A percentile compares a stretch with the other conserved stretches of the same genome.
These are phyloP conservation scores for Anseranas semipalmata DNA, from an alignment of 2,113 vertebrate genomes.

Conservation along the genomic window DNA sequence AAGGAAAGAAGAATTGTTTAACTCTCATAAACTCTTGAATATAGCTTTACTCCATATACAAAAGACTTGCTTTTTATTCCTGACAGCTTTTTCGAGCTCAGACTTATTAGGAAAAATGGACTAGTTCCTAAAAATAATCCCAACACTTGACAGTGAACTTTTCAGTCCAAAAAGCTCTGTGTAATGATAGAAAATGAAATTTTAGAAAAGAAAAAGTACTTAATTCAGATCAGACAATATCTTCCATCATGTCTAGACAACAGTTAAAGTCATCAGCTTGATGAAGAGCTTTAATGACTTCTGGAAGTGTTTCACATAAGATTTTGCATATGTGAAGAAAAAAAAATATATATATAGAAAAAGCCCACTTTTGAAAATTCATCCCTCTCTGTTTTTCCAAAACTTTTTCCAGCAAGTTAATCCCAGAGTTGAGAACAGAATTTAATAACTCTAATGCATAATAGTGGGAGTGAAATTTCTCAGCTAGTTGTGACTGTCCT, in stretches of 20 bases:
- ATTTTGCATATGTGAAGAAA: neutral
- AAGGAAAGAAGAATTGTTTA: neutral
- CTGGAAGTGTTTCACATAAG: neutral
- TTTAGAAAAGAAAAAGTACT: neutral
- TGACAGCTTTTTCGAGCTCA: neutral
- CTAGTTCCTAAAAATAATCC: neutral
- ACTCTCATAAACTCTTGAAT: neutral
- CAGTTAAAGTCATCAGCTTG: neutral
- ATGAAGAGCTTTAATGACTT: neutral
- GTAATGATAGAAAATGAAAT: neutral
- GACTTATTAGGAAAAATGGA: neutral
- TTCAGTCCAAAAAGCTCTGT: neutral
- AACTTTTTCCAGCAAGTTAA: neutral
- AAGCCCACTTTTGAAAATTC: neutral
- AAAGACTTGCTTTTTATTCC: neutral
- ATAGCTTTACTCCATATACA: rapidly evolving
- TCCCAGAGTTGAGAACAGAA: neutral
- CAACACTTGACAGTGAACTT: neutral
- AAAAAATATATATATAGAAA: neutral
- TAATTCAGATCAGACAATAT: neutral
- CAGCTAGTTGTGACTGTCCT: neutral
- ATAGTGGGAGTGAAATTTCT: neutral
- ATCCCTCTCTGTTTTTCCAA: neutral
- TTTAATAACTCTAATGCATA: neutral
- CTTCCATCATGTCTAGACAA: neutral